A percentile compares a stretch with the other conserved stretches of the same genome.
Conservation (phyloP, 2,113 vertebrate genomes). For the Noturus placidus region DNA sequence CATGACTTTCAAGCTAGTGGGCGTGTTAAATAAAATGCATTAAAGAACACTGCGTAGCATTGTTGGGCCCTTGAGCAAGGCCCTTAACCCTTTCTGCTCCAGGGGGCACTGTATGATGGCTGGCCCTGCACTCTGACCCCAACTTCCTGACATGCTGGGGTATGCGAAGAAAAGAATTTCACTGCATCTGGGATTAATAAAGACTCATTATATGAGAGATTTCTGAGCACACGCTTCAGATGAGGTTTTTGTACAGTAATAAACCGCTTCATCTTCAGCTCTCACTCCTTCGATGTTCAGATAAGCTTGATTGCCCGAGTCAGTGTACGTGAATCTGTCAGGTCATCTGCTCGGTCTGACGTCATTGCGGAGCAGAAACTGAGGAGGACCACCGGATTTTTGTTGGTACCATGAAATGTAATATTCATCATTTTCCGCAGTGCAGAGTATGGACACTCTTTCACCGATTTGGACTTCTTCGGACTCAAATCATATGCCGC, state of each 20-base stretch:
- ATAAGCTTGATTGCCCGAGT: constrained; percentile 3
- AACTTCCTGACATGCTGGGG: too few species aligned
- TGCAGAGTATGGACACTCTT: neutral
- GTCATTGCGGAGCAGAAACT: constrained; percentile 13
- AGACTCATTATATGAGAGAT: too few species aligned
- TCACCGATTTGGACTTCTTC: neutral
- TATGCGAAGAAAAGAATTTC: too few species aligned
- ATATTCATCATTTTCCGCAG: neutral
- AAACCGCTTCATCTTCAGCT: constrained; percentile 46
- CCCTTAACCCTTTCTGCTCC: too few species aligned
- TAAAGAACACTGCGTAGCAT: neutral
- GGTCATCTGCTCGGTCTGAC: constrained; percentile 8
- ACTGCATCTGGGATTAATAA: too few species aligned
- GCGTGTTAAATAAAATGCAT: neutral
- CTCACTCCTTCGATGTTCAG: constrained; percentile 40
- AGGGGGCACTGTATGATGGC: too few species aligned
- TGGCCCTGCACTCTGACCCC: too few species aligned
- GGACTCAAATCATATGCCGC: neutral
- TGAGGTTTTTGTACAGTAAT: constrained; percentile 46
- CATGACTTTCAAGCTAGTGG: neutral
- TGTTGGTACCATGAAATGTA: constrained; percentile 49
- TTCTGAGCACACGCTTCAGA: neutral
- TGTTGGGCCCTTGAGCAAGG: too few species aligned
- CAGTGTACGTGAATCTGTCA: constrained; percentile 41
- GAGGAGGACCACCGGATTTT: constrained; percentile 27